Evolutionary conservation across 1,140 invertebrate species (phyloP).

Genomic region (Phymorhynchus buccinoides): DNA sequence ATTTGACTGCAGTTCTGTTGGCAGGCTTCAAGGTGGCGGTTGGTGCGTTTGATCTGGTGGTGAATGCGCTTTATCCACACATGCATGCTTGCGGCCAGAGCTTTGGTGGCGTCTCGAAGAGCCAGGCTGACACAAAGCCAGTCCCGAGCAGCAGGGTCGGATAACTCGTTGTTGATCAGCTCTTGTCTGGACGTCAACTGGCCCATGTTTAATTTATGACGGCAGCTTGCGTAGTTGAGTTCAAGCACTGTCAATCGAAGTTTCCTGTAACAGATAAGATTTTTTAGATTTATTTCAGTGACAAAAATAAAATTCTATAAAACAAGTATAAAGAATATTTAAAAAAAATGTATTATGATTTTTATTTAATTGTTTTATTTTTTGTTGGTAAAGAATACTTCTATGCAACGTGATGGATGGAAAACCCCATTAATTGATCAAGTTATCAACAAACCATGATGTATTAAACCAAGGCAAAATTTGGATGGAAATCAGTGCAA

Average conservation of each 20-base stretch:
- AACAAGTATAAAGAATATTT: too few species aligned
- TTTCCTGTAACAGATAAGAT: not conserved
- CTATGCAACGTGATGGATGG: too few species aligned
- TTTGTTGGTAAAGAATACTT: too few species aligned
- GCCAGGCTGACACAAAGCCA: conserved; percentile 50
- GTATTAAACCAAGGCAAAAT: too few species aligned
- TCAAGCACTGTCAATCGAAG: not conserved
- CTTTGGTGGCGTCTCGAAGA: conserved; percentile 47
- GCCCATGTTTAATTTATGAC: conserved; percentile 42
- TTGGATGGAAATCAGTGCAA: too few species aligned
- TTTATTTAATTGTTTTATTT: too few species aligned
- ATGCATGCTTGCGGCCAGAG: conserved; percentile 46
- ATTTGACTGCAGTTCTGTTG: conserved; percentile 45
- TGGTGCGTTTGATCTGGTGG: conserved; percentile 28
- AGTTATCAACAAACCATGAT: too few species aligned
- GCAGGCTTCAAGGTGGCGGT: conserved; percentile 30
- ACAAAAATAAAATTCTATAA: too few species aligned
- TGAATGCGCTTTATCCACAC: conserved; percentile 45
- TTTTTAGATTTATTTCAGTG: not conserved
- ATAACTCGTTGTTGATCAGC: conserved; percentile 41
- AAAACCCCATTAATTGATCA: too few species aligned
- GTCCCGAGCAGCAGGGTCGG: conserved; percentile 42
- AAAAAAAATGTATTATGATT: too few species aligned
- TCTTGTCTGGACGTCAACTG: conserved; percentile 47
- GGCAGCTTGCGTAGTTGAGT: not conserved